A percentile compares a stretch with the other conserved stretches of the same genome.
phyloP scores from a whole-genome alignment of 2,888 invertebrate genomes.

The Oxycera nigricornis region DNA sequence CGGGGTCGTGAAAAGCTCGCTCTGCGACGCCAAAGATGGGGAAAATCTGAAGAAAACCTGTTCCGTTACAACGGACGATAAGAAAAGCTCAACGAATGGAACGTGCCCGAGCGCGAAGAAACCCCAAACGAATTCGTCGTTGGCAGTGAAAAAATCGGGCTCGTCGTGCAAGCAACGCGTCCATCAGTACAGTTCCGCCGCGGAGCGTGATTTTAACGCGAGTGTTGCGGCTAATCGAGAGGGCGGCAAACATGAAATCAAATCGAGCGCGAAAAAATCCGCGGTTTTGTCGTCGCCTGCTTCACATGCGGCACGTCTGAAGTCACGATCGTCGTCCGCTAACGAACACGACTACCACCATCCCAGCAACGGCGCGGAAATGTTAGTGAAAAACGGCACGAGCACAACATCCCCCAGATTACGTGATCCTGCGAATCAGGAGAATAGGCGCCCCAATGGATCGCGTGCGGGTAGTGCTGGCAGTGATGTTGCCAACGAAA shows the following conservation, averaged over 20 bases:
- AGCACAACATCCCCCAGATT: neutral
- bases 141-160: slow-evolving; percentile 56
- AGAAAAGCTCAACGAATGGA: slow-evolving; percentile 27
- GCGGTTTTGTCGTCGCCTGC: slow-evolving; percentile 4
- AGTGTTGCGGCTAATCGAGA: neutral
- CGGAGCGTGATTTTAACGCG: slow-evolving; percentile 12
- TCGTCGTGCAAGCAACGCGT: slow-evolving; percentile 56
- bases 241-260: slow-evolving; percentile 29
- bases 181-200: slow-evolving; percentile 43
- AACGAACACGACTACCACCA: slow-evolving; percentile 65
- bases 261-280: slow-evolving; percentile 33
- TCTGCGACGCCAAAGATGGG: neutral
- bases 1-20: slow-evolving; percentile 37
- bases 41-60: slow-evolving; percentile 13
- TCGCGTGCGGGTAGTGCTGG: slow-evolving; percentile 39
- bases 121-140: slow-evolving; percentile 36
- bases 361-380: slow-evolving; percentile 49
- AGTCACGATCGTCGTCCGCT: slow-evolving; percentile 19
- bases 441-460: slow-evolving; percentile 64
- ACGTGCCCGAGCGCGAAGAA: neutral
- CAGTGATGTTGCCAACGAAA: slow-evolving; percentile 38
- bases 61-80: slow-evolving; percentile 31
- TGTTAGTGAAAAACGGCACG: slow-evolving; percentile 14
- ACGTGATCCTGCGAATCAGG: slow-evolving; percentile 62
- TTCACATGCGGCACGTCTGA: slow-evolving; percentile 11